Conservation (phyloP, 2,113 vertebrate species). For the Hippocampus comes region DNA sequence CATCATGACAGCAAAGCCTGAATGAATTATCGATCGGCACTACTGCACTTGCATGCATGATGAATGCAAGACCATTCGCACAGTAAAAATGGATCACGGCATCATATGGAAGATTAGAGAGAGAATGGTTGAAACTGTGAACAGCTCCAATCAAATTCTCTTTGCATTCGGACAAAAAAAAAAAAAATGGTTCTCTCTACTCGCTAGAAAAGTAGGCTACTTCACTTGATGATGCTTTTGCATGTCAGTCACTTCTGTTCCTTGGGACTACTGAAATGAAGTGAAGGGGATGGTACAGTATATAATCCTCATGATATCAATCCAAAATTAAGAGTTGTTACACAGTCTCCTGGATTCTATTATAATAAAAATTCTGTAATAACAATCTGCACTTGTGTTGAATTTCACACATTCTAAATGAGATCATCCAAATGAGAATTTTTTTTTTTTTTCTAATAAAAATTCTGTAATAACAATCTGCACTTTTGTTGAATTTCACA, state of each 20-base stretch:
- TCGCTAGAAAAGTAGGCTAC: not conserved
- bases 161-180: not conserved
- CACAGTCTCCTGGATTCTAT: no score
- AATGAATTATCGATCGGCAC: constrained; percentile 43
- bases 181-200: not conserved
- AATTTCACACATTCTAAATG: no score
- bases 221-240: not conserved
- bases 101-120: constrained; percentile 11
- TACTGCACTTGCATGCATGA: constrained; percentile 9
- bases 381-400: no score
- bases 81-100: constrained; percentile 25
- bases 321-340: not conserved
- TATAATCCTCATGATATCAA: not conserved
- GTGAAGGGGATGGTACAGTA: not conserved
- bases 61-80: constrained; percentile 27
- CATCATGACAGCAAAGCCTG: constrained; percentile 17
- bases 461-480: no score
- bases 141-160: not conserved
- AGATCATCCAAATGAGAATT: no score
- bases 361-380: no score
- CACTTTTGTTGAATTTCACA: no score
- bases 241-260: not conserved
- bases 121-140: constrained; percentile 9
- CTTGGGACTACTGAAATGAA: not conserved
- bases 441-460: no score